These are phyloP conservation scores for zebrafish (Danio rerio) DNA, from an alignment of 2,113 vertebrate genomes.

Conservation along the genomic window DNA sequence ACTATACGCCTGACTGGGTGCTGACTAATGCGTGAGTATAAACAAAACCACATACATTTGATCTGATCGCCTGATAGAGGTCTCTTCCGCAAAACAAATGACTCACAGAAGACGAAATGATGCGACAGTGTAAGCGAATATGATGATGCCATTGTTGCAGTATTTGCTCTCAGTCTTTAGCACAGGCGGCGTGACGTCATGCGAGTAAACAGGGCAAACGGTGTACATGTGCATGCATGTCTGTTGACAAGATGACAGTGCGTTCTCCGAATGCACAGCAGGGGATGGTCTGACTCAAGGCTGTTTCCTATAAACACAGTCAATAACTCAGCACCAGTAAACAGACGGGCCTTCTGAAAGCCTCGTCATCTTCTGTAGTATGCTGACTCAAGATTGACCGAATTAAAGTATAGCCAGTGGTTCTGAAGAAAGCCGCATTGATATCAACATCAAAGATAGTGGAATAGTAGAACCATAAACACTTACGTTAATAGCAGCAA, in stretches of 20 bases:
- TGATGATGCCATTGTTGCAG: slow-evolving; percentile 4
- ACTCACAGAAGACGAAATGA: slow-evolving; percentile 9
- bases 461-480: neutral
- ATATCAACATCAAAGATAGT: neutral
- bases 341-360: neutral
- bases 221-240: slow-evolving; percentile 5
- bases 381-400: neutral
- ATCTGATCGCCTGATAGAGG: neutral
- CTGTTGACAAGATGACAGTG: slow-evolving; percentile 1
- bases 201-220: neutral
- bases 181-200: slow-evolving; percentile 8
- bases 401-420: neutral
- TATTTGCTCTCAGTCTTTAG: slow-evolving; percentile 11
- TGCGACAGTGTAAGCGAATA: neutral
- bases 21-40: slow-evolving; percentile 25
- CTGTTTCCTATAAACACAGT: slow-evolving; percentile 27
- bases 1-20: neutral
- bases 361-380: neutral
- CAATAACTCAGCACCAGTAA: slow-evolving; percentile 10
- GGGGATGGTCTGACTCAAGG: slow-evolving; percentile 23
- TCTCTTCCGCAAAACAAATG: slow-evolving; percentile 24
- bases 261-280: slow-evolving; percentile 1
- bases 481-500: slow-evolving; percentile 75
- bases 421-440: neutral
- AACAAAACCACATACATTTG: slow-evolving; percentile 19